A percentile compares a stretch with the other conserved stretches of the same genome.
phyloP scores from a whole-genome alignment of 1,140 invertebrate genomes.

The Carposina sasakii region DNA sequence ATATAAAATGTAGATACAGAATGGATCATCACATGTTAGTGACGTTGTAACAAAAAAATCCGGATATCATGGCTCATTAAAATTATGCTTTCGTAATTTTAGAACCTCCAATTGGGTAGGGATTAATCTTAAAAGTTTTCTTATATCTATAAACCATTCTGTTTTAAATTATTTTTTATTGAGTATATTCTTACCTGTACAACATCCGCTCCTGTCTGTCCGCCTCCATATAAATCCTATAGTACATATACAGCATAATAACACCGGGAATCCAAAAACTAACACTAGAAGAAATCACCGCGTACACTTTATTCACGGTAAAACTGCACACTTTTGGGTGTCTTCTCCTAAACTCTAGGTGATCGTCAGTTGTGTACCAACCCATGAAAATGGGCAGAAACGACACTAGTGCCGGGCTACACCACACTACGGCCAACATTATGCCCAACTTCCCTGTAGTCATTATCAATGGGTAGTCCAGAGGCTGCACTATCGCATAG shows the following conservation, averaged over 20 bases:
- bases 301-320: conserved; percentile 91
- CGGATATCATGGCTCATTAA: too few relatives aligned
- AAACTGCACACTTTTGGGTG: conserved; percentile 89
- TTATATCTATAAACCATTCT: too few relatives aligned
- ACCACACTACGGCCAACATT: conserved; percentile 92
- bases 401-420: conserved; percentile 91
- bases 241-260: conserved; percentile 96
- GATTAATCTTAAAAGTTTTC: too few relatives aligned
- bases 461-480: conserved; percentile 93
- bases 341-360: conserved; percentile 79
- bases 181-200: conserved; percentile 76
- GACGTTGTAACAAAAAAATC: too few relatives aligned
- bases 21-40: too few relatives aligned
- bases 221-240: conserved; percentile 93
- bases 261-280: conserved; percentile 97
- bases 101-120: too few relatives aligned
- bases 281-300: conserved; percentile 91
- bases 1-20: too few relatives aligned
- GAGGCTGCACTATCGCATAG: conserved; percentile 90
- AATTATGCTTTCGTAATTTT: too few relatives aligned
- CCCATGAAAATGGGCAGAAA: conserved; percentile 96
- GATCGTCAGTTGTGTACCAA: conserved; percentile 91
- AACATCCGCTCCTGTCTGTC: conserved; percentile 93
- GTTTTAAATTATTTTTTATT: background rate
- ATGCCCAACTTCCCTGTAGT: conserved; percentile 82